Conservation (phyloP, 1,140 invertebrate genomes). For the Drosophila tsacasi region DNA sequence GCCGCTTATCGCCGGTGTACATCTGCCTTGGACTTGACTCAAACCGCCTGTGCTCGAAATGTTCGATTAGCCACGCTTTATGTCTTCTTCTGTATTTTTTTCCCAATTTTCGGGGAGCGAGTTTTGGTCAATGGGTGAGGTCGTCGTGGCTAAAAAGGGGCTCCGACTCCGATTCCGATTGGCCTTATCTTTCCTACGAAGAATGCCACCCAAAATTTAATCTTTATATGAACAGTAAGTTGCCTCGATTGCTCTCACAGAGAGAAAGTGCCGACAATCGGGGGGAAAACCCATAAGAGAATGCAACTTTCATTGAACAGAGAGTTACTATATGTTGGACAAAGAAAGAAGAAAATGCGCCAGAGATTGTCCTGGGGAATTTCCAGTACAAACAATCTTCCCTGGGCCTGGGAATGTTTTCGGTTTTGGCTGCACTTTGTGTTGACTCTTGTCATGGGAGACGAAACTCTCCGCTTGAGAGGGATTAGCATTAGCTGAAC, state of each 20-base stretch:
- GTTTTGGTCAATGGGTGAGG: slow-evolving; percentile 55
- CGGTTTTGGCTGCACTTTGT: slow-evolving; percentile 24
- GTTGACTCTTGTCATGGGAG: slow-evolving; percentile 49
- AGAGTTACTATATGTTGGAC: slow-evolving; percentile 2
- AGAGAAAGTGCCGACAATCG: slow-evolving; percentile 65
- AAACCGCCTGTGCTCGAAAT: slow-evolving; percentile 65
- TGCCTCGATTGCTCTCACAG: slow-evolving; percentile 15
- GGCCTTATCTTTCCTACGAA: slow-evolving; percentile 71
- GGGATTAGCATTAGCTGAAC: slow-evolving; percentile 40
- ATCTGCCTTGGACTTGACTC: slow-evolving; percentile 62
- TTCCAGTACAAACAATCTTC: slow-evolving; percentile 17
- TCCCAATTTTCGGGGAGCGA: slow-evolving; percentile 16
- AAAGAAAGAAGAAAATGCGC: slow-evolving; percentile 18
- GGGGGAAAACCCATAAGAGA: not conserved
- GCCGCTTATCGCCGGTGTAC: slow-evolving; percentile 72
- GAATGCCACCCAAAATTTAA: slow-evolving; percentile 79
- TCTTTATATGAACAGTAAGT: slow-evolving; percentile 61
- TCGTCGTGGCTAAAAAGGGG: slow-evolving; percentile 18
- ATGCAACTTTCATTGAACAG: slow-evolving; percentile 71
- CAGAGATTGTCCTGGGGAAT: slow-evolving; percentile 41
- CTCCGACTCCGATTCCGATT: slow-evolving; percentile 2
- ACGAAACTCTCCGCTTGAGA: slow-evolving; percentile 33
- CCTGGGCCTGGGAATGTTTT: slow-evolving; percentile 41
- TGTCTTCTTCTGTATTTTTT: slow-evolving; percentile 72
- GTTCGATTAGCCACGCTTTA: slow-evolving; percentile 83